A percentile compares a stretch with the other conserved stretches of the same genome.
Evolutionary conservation across 2,888 invertebrate genomes (phyloP).

Genomic region (Dyspetes luteomarginatus): DNA sequence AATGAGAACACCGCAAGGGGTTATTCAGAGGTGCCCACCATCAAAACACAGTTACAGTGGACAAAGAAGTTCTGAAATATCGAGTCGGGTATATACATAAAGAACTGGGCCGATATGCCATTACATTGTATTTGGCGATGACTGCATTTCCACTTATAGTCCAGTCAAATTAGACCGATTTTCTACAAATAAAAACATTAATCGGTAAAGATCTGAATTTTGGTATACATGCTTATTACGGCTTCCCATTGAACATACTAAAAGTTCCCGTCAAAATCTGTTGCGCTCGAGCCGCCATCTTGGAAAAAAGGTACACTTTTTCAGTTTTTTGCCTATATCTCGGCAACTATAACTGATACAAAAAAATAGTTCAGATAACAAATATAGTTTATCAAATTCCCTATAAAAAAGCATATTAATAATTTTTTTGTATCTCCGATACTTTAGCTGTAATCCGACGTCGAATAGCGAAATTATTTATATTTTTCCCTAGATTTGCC

Average conservation of each 20-base stretch:
- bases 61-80: constrained; percentile 22
- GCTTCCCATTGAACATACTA: too few species aligned
- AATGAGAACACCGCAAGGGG: constrained; percentile 22
- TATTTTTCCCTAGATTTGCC: not conserved
- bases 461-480: not conserved
- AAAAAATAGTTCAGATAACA: too few species aligned
- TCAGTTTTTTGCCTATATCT: too few species aligned
- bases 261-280: too few species aligned
- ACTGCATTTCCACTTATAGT: constrained; percentile 12
- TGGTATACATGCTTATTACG: too few species aligned
- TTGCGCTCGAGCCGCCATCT: too few species aligned
- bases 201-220: constrained; percentile 10
- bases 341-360: too few species aligned
- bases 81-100: constrained; percentile 25
- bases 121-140: not conserved
- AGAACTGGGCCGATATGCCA: not conserved
- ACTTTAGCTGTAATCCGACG: constrained; percentile 15
- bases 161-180: constrained; percentile 6
- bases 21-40: not conserved
- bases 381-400: not conserved
- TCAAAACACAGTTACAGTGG: not conserved
- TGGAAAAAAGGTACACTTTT: too few species aligned
- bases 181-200: constrained; percentile 3
- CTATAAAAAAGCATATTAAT: not conserved
- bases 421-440: constrained; percentile 18